A percentile compares a stretch with the other conserved stretches of the same genome.
These are phyloP conservation scores for Tetramorium alpestre DNA, from an alignment of 1,140 invertebrate species.

Conservation along the genomic window DNA sequence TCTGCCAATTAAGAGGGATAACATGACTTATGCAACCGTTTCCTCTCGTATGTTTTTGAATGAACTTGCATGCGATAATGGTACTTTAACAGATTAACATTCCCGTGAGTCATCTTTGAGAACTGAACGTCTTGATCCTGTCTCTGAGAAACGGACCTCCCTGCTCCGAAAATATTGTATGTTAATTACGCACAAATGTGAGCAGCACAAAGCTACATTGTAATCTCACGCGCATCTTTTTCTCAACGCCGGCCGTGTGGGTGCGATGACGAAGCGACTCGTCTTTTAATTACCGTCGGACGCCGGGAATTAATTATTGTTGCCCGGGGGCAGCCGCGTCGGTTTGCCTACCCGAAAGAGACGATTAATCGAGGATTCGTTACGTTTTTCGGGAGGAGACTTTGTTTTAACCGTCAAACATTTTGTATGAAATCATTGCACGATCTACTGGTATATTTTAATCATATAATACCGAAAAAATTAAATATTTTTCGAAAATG, in stretches of 20 bases:
- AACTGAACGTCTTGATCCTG: constrained; percentile 34
- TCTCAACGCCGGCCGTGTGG: constrained; percentile 36
- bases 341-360: constrained; percentile 17
- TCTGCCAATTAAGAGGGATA: background rate
- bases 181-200: constrained; percentile 45
- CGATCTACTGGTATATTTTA: constrained; percentile 45
- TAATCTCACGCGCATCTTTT: constrained; percentile 21
- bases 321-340: constrained; percentile 12
- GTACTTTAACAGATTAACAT: constrained; percentile 25
- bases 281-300: constrained; percentile 57
- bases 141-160: constrained; percentile 13
- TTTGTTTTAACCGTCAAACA: constrained; percentile 8
- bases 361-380: constrained; percentile 61
- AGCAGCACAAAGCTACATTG: constrained; percentile 32
- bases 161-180: constrained; percentile 43
- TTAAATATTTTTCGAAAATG: background rate
- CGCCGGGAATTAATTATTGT: constrained; percentile 68
- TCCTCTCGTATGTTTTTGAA: background rate
- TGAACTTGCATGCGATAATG: background rate
- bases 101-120: constrained; percentile 1
- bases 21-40: background rate
- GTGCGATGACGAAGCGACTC: constrained; percentile 62
- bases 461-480: constrained; percentile 29
- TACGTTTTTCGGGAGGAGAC: background rate
- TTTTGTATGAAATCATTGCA: background rate